Evolutionary conservation across 2,888 invertebrate species (phyloP).

Genomic region (Ophion obscuratus): DNA sequence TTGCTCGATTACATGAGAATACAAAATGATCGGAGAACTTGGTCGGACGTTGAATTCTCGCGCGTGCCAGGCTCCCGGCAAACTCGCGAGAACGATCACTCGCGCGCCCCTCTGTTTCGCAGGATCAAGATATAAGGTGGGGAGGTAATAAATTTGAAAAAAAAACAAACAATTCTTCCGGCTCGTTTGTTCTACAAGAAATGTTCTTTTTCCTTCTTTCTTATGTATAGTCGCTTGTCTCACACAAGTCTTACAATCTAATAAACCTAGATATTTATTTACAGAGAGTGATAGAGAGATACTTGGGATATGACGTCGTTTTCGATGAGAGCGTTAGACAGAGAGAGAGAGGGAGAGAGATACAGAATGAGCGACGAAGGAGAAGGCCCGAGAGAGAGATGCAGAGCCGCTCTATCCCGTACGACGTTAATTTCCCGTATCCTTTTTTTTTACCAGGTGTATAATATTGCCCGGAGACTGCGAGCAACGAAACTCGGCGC

Average conservation of each 20-base stretch:
- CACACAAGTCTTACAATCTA: slow-evolving; percentile 60
- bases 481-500: slow-evolving; percentile 45
- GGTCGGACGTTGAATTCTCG: slow-evolving; percentile 84
- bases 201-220: slow-evolving; percentile 39
- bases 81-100: slow-evolving; percentile 1
- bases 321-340: slow-evolving; percentile 50
- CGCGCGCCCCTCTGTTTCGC: slow-evolving; percentile 33
- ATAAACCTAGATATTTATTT: slow-evolving; percentile 63
- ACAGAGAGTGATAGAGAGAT: slow-evolving; percentile 64
- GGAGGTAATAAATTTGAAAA: background rate
- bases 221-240: slow-evolving; percentile 46
- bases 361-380: slow-evolving; percentile 13
- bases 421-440: slow-evolving; percentile 58
- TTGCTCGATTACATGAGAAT: slow-evolving; percentile 90
- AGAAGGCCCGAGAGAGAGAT: slow-evolving; percentile 32
- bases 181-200: slow-evolving; percentile 58
- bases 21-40: slow-evolving; percentile 84
- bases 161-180: background rate
- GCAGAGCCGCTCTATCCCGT: slow-evolving; percentile 49
- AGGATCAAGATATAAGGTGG: slow-evolving; percentile 52
- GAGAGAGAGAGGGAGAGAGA: slow-evolving; percentile 18
- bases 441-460: slow-evolving; percentile 44
- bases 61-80: slow-evolving; percentile 16
- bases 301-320: slow-evolving; percentile 59
- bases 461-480: slow-evolving; percentile 54